Evolutionary conservation across 2,113 vertebrate species (phyloP), one percentile per base, ranked within the genome.

Genomic region (Sander lucioperca): DNA sequence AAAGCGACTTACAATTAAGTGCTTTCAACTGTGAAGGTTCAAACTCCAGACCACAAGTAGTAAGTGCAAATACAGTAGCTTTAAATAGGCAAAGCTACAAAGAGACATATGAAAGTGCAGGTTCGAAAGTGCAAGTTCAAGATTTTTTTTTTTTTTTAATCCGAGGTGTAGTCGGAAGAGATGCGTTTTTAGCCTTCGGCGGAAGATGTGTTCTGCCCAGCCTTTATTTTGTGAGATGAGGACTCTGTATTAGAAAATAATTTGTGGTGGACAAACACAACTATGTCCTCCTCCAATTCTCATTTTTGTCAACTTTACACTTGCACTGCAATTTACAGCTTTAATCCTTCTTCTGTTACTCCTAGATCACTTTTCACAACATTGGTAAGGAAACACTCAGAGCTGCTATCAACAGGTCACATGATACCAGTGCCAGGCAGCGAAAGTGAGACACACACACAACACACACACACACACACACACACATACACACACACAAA

Each of bases 351-450:
- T 53, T 10, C 39, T 16, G 25, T 23, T 21, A 11, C 61, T 36
- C 48, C 15, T n/a, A 4, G 27, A 43, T 64, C 12, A 6, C 23
- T n/a, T 57, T 59, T 65, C 61, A 77, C 25, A n/a, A 48, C 8
- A 11, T 43, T 23, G 23, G 3, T 74, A 27, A 66, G 53, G 27
- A 74, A 45, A 80, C 39, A 15, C 50, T 66, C 51, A 9, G 27
- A 43, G 51, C 50, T 50, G 51, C 2, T 1, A 65, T 62, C 25
- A 66, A 27, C 58, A 27, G 25, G 57, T 69, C 81, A 84, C 57
- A 73, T 79, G 78, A 82, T 27, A 64, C 68, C 21, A 36, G 63
- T 73, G 58, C 82, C 67, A 62, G 76, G 80, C 82, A 62, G 72
- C 36, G 82, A 73, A 76, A 82, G 43, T 68, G 25, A 79, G 6